Evolutionary conservation across 2,113 vertebrate species (phyloP), one percentile per base, ranked within the genome.

Genomic region (Leptodactylus fuscus): DNA sequence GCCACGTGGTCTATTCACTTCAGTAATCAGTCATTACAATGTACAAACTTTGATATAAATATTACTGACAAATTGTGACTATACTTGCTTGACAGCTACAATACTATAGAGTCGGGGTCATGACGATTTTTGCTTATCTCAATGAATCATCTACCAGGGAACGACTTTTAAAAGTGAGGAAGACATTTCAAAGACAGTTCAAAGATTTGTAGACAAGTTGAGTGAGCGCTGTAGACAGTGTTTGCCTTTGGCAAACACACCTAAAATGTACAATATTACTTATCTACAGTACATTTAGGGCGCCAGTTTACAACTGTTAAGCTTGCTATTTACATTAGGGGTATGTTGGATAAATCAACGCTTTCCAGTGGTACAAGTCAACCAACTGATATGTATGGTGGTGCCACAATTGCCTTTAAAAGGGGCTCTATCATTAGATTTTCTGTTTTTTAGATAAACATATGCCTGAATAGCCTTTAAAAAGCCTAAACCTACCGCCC

Each of bases 171-270:
- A 67, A 67, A 67, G 18, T 65, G 13, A 32, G 15, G 5, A 67
- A 67, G 62, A 27, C 12, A 11, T 60, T 9, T 18, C 41, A 44
- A 44, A 44, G 41, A 34, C 24, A 20, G 29, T 27, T 62, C 1
- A 29, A 29, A 29, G 24, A 12, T 12, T 62, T 62, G 12, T 18
- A 34, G 62, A 34, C 62, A 34, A 29, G 62, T 18, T 32, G 5
- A 67, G 29, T 34, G 4, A 67, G 58, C 11, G 58, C 58, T 13
- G 58, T 29, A 62, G 58, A 62, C 62, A 67, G 15, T 67, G 27
- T 67, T 67, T 67, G 15, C 62, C 62, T 67, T 34, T 8, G 29
- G 62, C 62, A 67, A 67, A 67, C 29, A 67, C 62, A 62, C 62
- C 24, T 29, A n/a, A 62, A 29, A 62, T 15, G 8, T 62, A 62